phyloP scores from a whole-genome alignment of 2,797 vertebrate species.

The Adrianichthys oophorus region DNA sequence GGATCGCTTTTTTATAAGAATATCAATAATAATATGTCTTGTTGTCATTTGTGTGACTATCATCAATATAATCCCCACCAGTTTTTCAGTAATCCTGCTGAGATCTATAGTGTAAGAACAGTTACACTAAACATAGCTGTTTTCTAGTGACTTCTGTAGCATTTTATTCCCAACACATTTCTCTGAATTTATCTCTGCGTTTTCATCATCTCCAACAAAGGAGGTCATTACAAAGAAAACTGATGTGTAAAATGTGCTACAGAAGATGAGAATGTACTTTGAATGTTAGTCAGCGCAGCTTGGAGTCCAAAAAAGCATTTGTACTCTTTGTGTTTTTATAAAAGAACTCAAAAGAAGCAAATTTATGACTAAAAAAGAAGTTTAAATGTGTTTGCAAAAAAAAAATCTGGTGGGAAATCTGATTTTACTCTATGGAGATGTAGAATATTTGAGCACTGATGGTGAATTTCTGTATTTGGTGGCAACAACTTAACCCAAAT shows the following conservation, averaged over 20 bases:
- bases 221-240: conserved; percentile 1
- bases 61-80: conserved; percentile 47
- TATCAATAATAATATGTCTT: conserved; percentile 21
- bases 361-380: too few species aligned
- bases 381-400: too few species aligned
- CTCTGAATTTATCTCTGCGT: conserved; percentile 2
- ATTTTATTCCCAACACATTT: conserved; percentile 21
- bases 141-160: conserved; percentile 39
- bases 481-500: too few species aligned
- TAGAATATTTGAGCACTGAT: too few species aligned
- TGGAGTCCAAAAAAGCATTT: conserved; percentile 4
- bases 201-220: conserved; percentile 11
- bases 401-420: too few species aligned
- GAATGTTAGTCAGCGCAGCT: conserved; percentile 4
- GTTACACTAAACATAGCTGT: conserved; percentile 22
- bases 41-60: conserved; percentile 62
- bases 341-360: not conserved
- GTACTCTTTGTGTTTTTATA: not conserved
- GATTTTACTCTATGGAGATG: too few species aligned
- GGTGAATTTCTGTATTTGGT: too few species aligned
- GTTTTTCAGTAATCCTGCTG: conserved; percentile 35
- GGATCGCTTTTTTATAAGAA: conserved; percentile 44
- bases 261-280: conserved; percentile 1
- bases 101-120: conserved; percentile 22
- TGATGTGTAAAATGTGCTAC: conserved; percentile 7